These are phyloP conservation scores for Leptothorax acervorum DNA, from an alignment of 2,888 invertebrate species.

Conservation along the genomic window DNA sequence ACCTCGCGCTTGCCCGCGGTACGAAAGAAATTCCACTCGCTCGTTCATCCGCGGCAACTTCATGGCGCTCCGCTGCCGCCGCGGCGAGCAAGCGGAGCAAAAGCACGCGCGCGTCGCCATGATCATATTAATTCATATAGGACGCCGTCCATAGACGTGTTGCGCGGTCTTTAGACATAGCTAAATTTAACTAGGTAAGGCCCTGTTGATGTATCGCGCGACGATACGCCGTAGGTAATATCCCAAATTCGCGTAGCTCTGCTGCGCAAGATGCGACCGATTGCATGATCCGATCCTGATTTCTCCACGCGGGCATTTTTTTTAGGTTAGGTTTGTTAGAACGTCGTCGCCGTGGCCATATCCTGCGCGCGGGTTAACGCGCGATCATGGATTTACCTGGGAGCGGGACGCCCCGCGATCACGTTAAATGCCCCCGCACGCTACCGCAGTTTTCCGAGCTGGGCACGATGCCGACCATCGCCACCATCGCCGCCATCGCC, in stretches of 20 bases:
- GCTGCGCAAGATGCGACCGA: background rate
- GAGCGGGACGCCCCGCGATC: constrained; percentile 59
- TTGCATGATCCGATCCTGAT: background rate
- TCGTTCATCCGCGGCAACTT: constrained; percentile 5
- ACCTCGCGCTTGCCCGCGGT: background rate
- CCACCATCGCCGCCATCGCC: constrained; percentile 71
- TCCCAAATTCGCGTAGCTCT: background rate
- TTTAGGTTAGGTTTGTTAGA: constrained; percentile 35
- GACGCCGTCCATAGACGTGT: constrained; percentile 23
- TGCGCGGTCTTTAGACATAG: background rate
- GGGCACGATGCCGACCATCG: constrained; percentile 73
- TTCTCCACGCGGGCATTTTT: background rate
- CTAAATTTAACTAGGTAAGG: constrained; percentile 17
- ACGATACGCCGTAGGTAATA: background rate
- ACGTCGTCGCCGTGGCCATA: constrained; percentile 38
- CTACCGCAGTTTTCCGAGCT: constrained; percentile 83
- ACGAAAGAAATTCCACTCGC: background rate
- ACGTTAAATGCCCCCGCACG: constrained; percentile 64
- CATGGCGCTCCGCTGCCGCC: background rate
- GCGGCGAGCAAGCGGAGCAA: too few relatives aligned
- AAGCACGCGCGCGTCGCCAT: too few relatives aligned
- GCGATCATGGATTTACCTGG: constrained; percentile 81
- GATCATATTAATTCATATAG: constrained; percentile 14
- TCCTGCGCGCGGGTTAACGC: background rate
- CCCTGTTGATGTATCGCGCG: background rate